Conservation (phyloP, 2,888 invertebrate species). For the Parochlus steinenii region DNA sequence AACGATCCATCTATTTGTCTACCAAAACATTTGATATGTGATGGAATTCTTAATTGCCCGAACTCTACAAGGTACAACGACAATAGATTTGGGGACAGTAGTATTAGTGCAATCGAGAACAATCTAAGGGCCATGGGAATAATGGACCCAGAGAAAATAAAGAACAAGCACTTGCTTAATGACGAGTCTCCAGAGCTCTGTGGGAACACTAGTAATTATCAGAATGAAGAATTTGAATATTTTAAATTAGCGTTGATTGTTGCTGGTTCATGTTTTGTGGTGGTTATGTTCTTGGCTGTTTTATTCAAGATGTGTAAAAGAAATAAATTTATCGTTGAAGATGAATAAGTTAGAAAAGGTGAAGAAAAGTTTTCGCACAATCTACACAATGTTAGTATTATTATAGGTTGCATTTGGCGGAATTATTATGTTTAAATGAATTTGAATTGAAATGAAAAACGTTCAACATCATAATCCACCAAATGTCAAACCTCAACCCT, state of each 20-base stretch:
- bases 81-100: constrained; percentile 25
- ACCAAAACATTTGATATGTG: constrained; percentile 67
- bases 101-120: constrained; percentile 35
- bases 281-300: constrained; percentile 26
- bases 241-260: constrained; percentile 25
- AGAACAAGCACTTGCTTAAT: constrained; percentile 37
- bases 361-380: too few relatives aligned
- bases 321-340: too few relatives aligned
- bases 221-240: constrained; percentile 30
- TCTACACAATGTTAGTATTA: too few relatives aligned
- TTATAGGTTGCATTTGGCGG: too few relatives aligned
- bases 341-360: too few relatives aligned
- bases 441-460: too few relatives aligned
- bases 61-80: constrained; percentile 37
- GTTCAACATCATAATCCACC: too few relatives aligned
- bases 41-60: constrained; percentile 77
- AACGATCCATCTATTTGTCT: constrained; percentile 71
- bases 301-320: constrained; percentile 20
- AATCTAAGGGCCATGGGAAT: constrained; percentile 42
- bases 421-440: too few relatives aligned
- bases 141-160: constrained; percentile 32
- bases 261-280: constrained; percentile 23
- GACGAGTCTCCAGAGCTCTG: constrained; percentile 68
- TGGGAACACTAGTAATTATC: constrained; percentile 24
- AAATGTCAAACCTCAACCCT: too few relatives aligned